phyloP scores from a whole-genome alignment of 2,797 vertebrate species.

The Neoniphon sammara region DNA sequence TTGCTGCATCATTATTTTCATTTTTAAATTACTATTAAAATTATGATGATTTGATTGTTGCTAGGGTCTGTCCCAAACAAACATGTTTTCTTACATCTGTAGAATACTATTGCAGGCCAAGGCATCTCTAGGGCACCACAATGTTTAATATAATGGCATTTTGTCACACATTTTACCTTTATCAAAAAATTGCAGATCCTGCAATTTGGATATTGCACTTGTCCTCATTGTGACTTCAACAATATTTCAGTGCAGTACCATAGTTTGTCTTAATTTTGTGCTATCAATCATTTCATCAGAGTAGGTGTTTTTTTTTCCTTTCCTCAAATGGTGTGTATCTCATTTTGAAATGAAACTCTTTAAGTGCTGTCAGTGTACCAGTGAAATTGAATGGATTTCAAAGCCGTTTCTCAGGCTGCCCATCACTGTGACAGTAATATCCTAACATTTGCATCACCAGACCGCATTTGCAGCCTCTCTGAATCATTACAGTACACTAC shows the following conservation, averaged over 20 bases:
- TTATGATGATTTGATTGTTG: no score
- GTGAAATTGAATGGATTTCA: conserved; percentile 20
- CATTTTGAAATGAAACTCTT: conserved; percentile 9
- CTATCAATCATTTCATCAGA: conserved; percentile 21
- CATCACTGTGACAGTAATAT: conserved; percentile 18
- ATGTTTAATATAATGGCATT: no score
- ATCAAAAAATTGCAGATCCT: no score
- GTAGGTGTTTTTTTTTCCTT: neutral
- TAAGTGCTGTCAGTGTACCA: conserved; percentile 2
- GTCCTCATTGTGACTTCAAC: no score
- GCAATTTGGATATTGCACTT: no score
- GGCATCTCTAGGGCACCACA: no score
- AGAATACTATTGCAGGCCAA: no score
- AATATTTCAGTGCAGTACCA: conserved; percentile 1
- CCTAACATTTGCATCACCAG: conserved; percentile 35
- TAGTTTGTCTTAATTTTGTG: conserved; percentile 8
- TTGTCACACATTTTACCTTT: no score
- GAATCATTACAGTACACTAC: conserved; percentile 27
- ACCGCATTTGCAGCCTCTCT: conserved; percentile 18
- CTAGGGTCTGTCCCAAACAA: no score
- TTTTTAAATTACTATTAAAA: no score
- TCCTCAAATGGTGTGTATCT: neutral
- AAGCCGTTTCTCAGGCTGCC: conserved; percentile 11
- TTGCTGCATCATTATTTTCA: no score
- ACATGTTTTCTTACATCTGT: no score